Base-by-base conservation (phyloP, 2,888 invertebrate genomes). In the Anoncus sp. region DNA sequence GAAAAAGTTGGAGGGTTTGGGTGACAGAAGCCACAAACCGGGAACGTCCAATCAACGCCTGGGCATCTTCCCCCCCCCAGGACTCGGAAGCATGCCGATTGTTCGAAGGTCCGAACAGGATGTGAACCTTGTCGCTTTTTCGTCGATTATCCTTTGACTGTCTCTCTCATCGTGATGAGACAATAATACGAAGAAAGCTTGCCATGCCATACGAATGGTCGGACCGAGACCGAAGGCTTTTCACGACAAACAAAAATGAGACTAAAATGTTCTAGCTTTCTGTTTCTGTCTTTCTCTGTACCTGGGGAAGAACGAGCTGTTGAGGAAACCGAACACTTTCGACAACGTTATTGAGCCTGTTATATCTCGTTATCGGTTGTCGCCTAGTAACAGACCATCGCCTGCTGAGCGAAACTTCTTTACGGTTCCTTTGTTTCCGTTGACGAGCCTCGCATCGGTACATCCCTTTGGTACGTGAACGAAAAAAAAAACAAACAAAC, bases 141-240 rank as follows among this genome's bases (percentile, higher is more conserved):
- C 83, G 74, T 78, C 84, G 87, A 86, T 87, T 87, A 87, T 87
- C 87, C 87, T 88, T 88, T 88, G 88, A 87, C 67, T 66, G 27
- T 24, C 38, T 55, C n/a, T n/a, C n/a, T n/a, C n/a, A n/a, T n/a
- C 82, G 79, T 83, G 85, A 86, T 85, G 87, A 86, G 85, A 87
- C 86, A 87, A 87, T 86, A 86, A 85, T 83, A 85, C 85, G 83
- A 78, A 82, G 31, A 53, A 45, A 40, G 43, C 55, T 62, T 31
- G 14, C 53, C 22, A n/a, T n/a, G n/a, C n/a, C n/a, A n/a, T n/a
- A n/a, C 51, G 31, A 51, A 53, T 40, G 65, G 59, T 60, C 27
- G 38, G 5, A 14, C 43, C 43, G 27, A 22, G n/a, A 22, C 24
- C 20, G 27, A 18, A 49, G 38, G 24, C 31, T 38, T 63, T 55